Conservation (phyloP, 2,113 vertebrate genomes). For the Sinocyclocheilus anophthalmus region DNA sequence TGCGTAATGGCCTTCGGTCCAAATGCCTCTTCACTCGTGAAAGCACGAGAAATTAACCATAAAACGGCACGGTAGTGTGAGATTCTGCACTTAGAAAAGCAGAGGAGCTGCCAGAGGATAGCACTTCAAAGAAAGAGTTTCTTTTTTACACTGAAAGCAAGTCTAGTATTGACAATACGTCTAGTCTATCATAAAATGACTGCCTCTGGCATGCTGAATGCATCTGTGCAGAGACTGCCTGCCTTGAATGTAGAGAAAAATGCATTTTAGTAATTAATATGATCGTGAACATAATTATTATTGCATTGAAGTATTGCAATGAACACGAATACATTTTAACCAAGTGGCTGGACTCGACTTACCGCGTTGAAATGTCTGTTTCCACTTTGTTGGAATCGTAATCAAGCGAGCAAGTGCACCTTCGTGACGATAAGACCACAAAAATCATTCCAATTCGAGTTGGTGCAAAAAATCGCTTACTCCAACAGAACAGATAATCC, state of each 20-base stretch:
- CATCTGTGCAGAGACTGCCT: neutral
- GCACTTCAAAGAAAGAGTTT: constrained; percentile 22
- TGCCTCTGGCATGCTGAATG: neutral
- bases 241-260: neutral
- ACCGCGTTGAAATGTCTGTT: constrained; percentile 68
- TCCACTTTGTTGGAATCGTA: constrained; percentile 65
- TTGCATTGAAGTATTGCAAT: constrained; percentile 21
- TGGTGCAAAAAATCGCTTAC: constrained; percentile 45
- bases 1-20: constrained; percentile 63
- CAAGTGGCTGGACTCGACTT: constrained; percentile 61
- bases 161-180: neutral
- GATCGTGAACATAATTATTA: neutral
- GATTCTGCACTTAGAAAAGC: constrained; percentile 7
- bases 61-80: constrained; percentile 34
- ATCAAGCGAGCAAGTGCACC: constrained; percentile 57
- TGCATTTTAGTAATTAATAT: neutral
- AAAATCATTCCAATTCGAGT: constrained; percentile 53
- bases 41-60: constrained; percentile 53
- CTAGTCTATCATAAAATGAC: constrained; percentile 1
- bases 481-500: constrained; percentile 65
- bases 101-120: neutral
- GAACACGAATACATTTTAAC: neutral
- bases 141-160: neutral
- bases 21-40: constrained; percentile 52
- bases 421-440: constrained; percentile 44